phyloP scores from a whole-genome alignment of 1,140 invertebrate genomes.

The Pomacea maculata region DNA sequence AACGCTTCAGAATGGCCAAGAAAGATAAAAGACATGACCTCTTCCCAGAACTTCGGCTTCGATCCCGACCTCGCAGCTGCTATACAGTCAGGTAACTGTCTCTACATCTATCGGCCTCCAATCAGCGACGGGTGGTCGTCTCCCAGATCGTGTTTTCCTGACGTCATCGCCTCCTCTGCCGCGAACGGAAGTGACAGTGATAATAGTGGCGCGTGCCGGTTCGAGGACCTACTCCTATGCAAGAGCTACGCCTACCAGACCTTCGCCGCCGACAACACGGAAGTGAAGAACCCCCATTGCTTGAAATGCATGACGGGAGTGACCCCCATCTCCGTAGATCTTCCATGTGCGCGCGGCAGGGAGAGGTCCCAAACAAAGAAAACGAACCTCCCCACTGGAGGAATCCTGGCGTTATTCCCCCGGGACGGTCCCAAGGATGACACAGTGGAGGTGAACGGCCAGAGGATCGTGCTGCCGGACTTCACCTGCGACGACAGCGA shows the following conservation, averaged over 20 bases:
- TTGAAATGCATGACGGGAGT: constrained; percentile 16
- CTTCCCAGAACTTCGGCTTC: neutral
- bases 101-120: constrained; percentile 11
- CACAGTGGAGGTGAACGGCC: constrained; percentile 3
- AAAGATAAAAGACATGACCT: neutral
- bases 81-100: constrained; percentile 5
- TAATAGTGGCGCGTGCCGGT: neutral
- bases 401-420: constrained; percentile 15
- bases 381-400: neutral
- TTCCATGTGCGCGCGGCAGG: constrained; percentile 4
- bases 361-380: neutral
- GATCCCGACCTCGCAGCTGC: neutral
- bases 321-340: constrained; percentile 6
- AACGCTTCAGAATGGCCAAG: neutral
- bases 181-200: neutral
- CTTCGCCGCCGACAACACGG: constrained; percentile 5
- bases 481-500: constrained; percentile 2
- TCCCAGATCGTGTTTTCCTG: constrained; percentile 10
- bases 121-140: neutral
- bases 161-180: neutral
- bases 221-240: constrained; percentile 17
- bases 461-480: neutral
- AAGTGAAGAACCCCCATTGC: constrained; percentile 20
- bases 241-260: constrained; percentile 17
- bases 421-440: neutral